Percentiles rank a stretch among this genome's conserved stretches.
phyloP scores from a whole-genome alignment of 2,888 invertebrate genomes.

The Dioctria rufipes region DNA sequence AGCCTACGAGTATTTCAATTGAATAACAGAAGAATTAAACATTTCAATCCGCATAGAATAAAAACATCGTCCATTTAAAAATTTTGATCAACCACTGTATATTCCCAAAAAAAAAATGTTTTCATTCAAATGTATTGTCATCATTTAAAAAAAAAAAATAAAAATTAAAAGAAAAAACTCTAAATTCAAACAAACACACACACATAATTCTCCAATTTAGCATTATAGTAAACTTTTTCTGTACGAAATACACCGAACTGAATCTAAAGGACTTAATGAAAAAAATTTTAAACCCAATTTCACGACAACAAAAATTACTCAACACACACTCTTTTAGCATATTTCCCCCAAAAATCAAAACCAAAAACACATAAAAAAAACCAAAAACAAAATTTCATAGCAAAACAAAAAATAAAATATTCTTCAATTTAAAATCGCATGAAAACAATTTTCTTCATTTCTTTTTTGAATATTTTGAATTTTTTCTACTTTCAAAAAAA shows the following conservation, averaged over 20 bases:
- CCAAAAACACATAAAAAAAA: constrained; percentile 4
- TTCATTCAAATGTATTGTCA: no score
- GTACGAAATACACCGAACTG: constrained; percentile 48
- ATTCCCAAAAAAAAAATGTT: no score
- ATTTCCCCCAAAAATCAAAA: constrained; percentile 6
- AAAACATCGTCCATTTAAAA: no score
- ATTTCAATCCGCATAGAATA: no score
- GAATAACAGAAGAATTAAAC: no score
- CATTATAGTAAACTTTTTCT: constrained; percentile 20
- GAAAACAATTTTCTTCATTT: constrained; percentile 24
- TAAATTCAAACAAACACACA: neutral
- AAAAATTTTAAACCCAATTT: constrained; percentile 44
- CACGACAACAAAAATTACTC: constrained; percentile 32
- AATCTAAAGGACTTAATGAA: constrained; percentile 43
- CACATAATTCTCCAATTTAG: constrained; percentile 29
- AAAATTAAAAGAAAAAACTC: neutral
- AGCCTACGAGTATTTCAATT: no score
- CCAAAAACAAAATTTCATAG: constrained; percentile 7
- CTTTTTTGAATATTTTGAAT: constrained; percentile 25
- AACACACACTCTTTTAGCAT: constrained; percentile 37
- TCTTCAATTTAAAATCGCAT: constrained; percentile 26
- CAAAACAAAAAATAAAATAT: constrained; percentile 18
- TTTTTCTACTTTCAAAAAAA: neutral
- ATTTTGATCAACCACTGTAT: neutral
- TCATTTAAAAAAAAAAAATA: no score